Base-by-base conservation (phyloP, 2,797 vertebrate genomes). In the Astyanax mexicanus region DNA sequence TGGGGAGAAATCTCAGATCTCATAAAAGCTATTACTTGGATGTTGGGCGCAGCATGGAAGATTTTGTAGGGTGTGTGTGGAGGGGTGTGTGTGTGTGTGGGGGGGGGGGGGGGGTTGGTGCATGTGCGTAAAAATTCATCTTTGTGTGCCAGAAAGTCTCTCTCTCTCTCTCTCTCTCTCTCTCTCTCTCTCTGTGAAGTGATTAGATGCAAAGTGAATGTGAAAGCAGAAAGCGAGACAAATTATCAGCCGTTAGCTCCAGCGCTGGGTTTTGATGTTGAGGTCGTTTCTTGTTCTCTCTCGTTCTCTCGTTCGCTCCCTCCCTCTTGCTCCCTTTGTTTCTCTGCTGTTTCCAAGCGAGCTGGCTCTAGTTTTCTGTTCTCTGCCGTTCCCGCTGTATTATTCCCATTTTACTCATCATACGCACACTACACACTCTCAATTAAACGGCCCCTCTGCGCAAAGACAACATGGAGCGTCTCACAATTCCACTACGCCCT, bases 21-120 rank as follows among this genome's bases (percentile, higher is more conserved):
- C 66, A 74, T 67, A 75, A 73, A 83, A 79, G 77, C 79, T 69
- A 83, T 83, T 81, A 78, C 74, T 80, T 32, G 47, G 68, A 47
- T 71, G 69, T 74, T 77, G 64, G 62, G 67, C 76, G 38, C 68
- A 75, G 75, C 65, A 49, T 51, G 58, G 38, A 32, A 51, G 47
- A 19, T 23, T 67, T 51, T 40, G 7, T n/a, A n/a, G n/a, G 66
- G 72, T 13, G 8, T 13, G n/a, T 29, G 66, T 60, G 40, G n/a
- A n/a, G n/a, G n/a, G n/a, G n/a, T 61, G 27, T 72, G 73, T 67
- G 37, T 73, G 69, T 64, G 52, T 79, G n/a, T n/a, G n/a, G n/a
- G n/a, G 40, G n/a, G n/a, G n/a, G n/a, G n/a, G n/a, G 61, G 27
- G 72, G 73, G 67, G 37, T 73, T 69, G 64, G 52, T 79, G 51